Evolutionary conservation across 2,888 invertebrate species (phyloP).

Genomic region (Geotrupes spiniger): DNA sequence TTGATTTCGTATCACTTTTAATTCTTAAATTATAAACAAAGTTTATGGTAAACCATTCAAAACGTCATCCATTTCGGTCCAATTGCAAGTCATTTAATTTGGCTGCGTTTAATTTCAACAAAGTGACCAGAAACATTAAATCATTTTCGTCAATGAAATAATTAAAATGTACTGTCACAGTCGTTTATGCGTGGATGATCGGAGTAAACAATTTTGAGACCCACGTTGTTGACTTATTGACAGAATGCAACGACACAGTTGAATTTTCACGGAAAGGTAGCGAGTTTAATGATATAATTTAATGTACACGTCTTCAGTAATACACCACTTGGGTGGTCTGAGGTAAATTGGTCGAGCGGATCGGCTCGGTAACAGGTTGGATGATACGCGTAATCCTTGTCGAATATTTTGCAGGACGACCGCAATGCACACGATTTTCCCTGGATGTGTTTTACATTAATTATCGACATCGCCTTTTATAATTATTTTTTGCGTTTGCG

Average conservation of each 20-base stretch:
- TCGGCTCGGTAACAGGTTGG: constrained; percentile 20
- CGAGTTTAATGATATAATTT: constrained; percentile 46
- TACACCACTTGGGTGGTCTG: constrained; percentile 45
- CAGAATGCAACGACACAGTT: neutral
- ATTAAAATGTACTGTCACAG: too few relatives aligned
- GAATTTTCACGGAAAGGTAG: constrained; percentile 17
- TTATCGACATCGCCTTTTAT: too few relatives aligned
- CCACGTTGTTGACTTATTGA: constrained; percentile 3
- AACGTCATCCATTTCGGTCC: too few relatives aligned
- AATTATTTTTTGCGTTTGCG: too few relatives aligned
- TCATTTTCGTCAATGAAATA: too few relatives aligned
- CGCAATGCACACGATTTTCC: neutral
- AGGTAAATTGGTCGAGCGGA: constrained; percentile 41
- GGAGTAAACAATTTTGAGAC: neutral
- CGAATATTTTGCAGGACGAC: neutral
- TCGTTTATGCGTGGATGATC: too few relatives aligned
- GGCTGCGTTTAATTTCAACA: too few relatives aligned
- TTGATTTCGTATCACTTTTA: too few relatives aligned
- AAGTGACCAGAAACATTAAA: too few relatives aligned
- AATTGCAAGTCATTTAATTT: too few relatives aligned
- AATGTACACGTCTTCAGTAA: constrained; percentile 43
- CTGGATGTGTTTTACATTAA: neutral
- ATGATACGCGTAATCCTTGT: neutral
- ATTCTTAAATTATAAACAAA: too few relatives aligned
- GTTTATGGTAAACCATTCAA: too few relatives aligned